Conservation (phyloP, 2,888 invertebrate species). For the Orthosia gracilis region DNA sequence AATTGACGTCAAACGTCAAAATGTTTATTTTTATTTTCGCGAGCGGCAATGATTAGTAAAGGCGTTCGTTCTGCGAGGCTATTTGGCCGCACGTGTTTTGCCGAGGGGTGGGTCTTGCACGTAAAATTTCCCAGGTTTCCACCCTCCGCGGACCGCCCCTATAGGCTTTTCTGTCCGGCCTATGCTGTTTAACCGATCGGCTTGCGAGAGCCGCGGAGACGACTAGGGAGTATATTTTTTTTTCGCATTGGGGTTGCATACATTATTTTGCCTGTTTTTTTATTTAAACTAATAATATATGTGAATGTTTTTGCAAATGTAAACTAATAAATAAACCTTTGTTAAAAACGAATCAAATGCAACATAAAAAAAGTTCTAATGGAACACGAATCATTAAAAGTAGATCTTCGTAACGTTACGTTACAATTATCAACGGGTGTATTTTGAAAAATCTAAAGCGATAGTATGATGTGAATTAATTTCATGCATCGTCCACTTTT, state of each 20-base stretch:
- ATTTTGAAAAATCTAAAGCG: slow-evolving; percentile 61
- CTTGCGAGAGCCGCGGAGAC: slow-evolving; percentile 81
- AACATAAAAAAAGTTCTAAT: slow-evolving; percentile 40
- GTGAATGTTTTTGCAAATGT: not conserved
- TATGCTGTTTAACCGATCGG: slow-evolving; percentile 90
- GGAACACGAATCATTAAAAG: slow-evolving; percentile 63
- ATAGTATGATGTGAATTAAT: slow-evolving; percentile 75
- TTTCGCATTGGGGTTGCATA: slow-evolving; percentile 24
- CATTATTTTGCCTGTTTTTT: not conserved
- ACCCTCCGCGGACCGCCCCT: slow-evolving; percentile 91
- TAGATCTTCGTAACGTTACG: slow-evolving; percentile 56
- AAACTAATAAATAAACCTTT: slow-evolving; percentile 3
- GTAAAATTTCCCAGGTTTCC: slow-evolving; percentile 91
- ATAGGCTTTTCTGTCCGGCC: slow-evolving; percentile 91
- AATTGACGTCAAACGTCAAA: slow-evolving; percentile 67
- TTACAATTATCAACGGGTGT: slow-evolving; percentile 56
- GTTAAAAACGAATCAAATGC: slow-evolving; percentile 33
- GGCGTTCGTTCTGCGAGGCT: slow-evolving; percentile 87
- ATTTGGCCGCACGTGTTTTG: slow-evolving; percentile 89
- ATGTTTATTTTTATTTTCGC: slow-evolving; percentile 82
- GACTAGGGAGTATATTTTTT: slow-evolving; percentile 48
- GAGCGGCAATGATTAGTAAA: slow-evolving; percentile 88
- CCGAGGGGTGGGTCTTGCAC: slow-evolving; percentile 88
- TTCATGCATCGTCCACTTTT: slow-evolving; percentile 79
- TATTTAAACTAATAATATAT: not conserved